phyloP scores from a whole-genome alignment of 2,797 vertebrate genomes.

The Steatocranus sp. region DNA sequence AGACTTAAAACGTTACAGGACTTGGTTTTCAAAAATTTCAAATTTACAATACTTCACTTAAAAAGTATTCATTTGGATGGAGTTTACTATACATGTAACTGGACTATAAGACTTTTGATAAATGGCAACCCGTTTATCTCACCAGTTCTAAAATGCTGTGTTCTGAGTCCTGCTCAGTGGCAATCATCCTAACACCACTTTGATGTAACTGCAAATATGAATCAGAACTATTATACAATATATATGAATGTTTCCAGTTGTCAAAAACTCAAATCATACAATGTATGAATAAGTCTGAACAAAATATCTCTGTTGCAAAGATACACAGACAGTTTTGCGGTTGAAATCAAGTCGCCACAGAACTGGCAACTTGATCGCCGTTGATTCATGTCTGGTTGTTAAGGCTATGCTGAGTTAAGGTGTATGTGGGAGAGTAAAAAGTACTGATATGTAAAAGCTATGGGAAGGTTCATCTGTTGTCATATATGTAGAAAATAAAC shows the following conservation, averaged over 20 bases:
- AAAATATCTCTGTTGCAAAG: conserved; percentile 17
- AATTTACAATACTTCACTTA: conserved; percentile 81
- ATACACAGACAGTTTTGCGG: conserved; percentile 16
- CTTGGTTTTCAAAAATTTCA: conserved; percentile 76
- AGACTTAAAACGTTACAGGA: conserved; percentile 84
- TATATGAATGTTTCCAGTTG: conserved; percentile 17
- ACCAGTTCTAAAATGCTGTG: conserved; percentile 20
- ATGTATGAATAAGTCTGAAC: conserved; percentile 43
- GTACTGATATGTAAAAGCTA: conserved; percentile 44
- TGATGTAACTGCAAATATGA: conserved; percentile 17
- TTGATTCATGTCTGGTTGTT: conserved; percentile 49
- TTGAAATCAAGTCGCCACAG: conserved; percentile 14
- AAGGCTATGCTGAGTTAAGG: conserved; percentile 62
- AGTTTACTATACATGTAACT: conserved; percentile 62
- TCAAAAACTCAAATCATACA: conserved; percentile 18
- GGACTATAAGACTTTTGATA: conserved; percentile 65
- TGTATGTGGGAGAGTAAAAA: conserved; percentile 36
- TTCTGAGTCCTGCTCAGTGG: conserved; percentile 72
- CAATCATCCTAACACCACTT: conserved; percentile 53
- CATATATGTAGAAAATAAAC: conserved; percentile 20
- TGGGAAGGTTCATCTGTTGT: conserved; percentile 62
- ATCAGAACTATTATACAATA: conserved; percentile 23
- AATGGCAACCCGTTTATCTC: conserved; percentile 16
- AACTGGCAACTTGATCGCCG: background rate
- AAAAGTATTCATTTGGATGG: conserved; percentile 68